These are phyloP conservation scores for Orthonyx spaldingii DNA, from an alignment of 2,113 vertebrate genomes.

Conservation along the genomic window DNA sequence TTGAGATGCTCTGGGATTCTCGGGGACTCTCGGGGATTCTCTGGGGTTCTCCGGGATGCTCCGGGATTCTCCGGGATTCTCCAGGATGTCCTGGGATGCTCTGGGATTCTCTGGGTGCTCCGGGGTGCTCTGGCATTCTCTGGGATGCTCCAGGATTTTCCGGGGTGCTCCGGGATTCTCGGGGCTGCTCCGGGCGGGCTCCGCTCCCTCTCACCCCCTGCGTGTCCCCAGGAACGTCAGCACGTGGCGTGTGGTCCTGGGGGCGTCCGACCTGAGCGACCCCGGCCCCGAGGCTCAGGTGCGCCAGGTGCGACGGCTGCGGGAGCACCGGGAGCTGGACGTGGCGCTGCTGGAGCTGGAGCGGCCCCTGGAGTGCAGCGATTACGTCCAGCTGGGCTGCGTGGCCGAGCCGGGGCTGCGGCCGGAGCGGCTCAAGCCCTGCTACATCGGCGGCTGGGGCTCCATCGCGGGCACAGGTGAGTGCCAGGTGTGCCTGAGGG, in stretches of 20 bases:
- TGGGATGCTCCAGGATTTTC: too few species aligned
- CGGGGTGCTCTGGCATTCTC: too few species aligned
- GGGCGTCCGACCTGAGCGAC: neutral
- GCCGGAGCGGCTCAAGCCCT: fast-evolving
- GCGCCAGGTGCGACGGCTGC: neutral
- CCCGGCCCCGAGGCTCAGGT: neutral
- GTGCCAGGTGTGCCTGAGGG: neutral
- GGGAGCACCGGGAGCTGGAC: neutral
- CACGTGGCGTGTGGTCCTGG: neutral
- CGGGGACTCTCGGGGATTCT: too few species aligned
- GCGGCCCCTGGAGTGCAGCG: neutral
- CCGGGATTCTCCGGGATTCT: neutral
- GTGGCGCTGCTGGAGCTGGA: neutral
- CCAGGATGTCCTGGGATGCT: neutral
- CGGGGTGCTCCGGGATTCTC: neutral
- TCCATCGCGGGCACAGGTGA: neutral
- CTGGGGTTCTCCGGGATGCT: too few species aligned
- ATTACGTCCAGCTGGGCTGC: neutral
- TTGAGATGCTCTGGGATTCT: too few species aligned
- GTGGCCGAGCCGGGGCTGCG: neutral
- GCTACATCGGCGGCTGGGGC: neutral
- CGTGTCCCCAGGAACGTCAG: neutral
- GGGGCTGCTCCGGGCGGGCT: too few species aligned
- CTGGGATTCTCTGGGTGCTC: neutral
- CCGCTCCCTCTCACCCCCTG: neutral